Percentiles rank a stretch among this genome's conserved stretches.
These are phyloP conservation scores for Piscicola geometra DNA, from an alignment of 2,888 invertebrate species.

Conservation along the genomic window DNA sequence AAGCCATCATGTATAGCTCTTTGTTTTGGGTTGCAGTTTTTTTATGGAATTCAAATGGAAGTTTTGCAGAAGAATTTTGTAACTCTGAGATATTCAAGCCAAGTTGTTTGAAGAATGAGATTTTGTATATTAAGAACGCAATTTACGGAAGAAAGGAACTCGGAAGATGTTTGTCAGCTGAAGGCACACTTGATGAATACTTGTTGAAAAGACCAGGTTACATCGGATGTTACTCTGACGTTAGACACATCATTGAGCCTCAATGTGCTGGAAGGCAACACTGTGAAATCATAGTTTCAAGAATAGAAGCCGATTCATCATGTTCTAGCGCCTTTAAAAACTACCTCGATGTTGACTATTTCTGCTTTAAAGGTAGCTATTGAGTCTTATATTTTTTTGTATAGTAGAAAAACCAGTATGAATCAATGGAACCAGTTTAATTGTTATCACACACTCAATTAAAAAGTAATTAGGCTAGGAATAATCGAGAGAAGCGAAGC, in stretches of 20 bases:
- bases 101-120: slow-evolving; percentile 20
- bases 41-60: too few relatives aligned
- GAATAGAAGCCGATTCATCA: neutral
- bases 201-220: neutral
- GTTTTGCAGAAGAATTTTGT: slow-evolving; percentile 25
- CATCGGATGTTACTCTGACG: slow-evolving; percentile 26
- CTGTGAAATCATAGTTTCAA: neutral
- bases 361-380: slow-evolving; percentile 11
- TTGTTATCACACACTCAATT: too few relatives aligned
- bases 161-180: slow-evolving; percentile 23
- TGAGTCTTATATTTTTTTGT: too few relatives aligned
- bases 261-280: neutral
- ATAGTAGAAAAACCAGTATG: too few relatives aligned
- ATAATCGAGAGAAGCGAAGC: too few relatives aligned
- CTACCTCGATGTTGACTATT: slow-evolving; percentile 21
- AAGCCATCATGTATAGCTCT: too few relatives aligned
- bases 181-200: neutral
- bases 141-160: slow-evolving; percentile 26
- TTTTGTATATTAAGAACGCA: slow-evolving; percentile 12
- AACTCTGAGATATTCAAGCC: slow-evolving; percentile 30
- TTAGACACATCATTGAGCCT: slow-evolving; percentile 15
- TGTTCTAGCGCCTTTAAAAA: neutral
- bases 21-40: too few relatives aligned
- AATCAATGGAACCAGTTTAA: too few relatives aligned
- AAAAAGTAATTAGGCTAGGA: too few relatives aligned